Percentiles rank a stretch among this genome's conserved stretches.
phyloP scores from a whole-genome alignment of 23 tunicate species.

The Trididemnum miniatum region DNA sequence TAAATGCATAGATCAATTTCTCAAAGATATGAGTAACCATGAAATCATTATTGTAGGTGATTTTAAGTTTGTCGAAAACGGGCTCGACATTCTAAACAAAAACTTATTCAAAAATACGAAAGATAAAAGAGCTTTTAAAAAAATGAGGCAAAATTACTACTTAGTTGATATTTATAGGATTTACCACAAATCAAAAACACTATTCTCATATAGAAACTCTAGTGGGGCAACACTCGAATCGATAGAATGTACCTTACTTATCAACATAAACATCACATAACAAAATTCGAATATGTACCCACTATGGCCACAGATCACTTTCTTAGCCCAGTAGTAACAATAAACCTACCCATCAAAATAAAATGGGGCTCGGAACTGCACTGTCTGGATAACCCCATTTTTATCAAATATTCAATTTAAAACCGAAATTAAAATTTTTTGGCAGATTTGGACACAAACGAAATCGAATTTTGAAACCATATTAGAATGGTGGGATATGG shows the following conservation, averaged over 20 bases:
- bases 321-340: background rate
- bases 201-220: background rate
- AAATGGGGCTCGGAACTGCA: background rate
- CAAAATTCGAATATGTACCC: background rate
- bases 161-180: background rate
- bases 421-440: background rate
- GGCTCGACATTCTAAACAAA: background rate
- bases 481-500: background rate
- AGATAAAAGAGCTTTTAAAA: no score
- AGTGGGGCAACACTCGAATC: background rate
- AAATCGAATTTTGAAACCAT: background rate
- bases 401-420: background rate
- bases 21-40: background rate
- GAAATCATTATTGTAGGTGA: background rate
- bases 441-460: background rate
- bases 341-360: background rate
- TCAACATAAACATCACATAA: background rate
- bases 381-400: background rate
- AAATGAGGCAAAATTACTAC: background rate
- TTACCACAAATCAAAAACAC: background rate
- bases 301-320: background rate
- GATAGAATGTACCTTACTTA: background rate
- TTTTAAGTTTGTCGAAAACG: background rate
- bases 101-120: no score
- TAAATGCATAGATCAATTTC: background rate